Evolutionary conservation across 2,113 vertebrate species (phyloP), one percentile per base, ranked within the genome.

Genomic region (Notothenia rossii): DNA sequence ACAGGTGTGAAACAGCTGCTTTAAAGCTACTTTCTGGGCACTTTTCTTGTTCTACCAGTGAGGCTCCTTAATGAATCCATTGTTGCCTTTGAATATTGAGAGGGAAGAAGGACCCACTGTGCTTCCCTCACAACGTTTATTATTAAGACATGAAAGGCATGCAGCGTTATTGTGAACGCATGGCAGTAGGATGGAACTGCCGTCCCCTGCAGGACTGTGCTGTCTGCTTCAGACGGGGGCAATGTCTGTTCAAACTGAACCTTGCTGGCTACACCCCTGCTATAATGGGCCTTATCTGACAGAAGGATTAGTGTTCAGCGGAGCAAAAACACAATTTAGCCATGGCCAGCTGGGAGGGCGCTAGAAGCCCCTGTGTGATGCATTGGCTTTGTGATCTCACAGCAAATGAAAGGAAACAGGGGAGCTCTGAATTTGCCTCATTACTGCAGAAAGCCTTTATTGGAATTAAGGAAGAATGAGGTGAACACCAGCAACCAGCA

Each of bases 261-360:
- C 49, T 5, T 77, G 51, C 81, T 48, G 36, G 60, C 77, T 67
- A 68, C 72, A 82, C 75, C 80, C 79, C 71, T 83, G 82, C 86
- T 87, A 88, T 88, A 93, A 91, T 86, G 79, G 82, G 66, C 78
- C 86, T 91, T 91, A 93, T 93, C 91, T 90, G 84, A 88, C 87
- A 89, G 81, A 85, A 81, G 90, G 91, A 93, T 93, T 93, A 93
- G 90, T 91, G 90, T 89, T 93, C 86, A 87, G 89, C 77, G 61
- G 91, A 93, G 92, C 84, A 90, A 92, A 87, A 92, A 84, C 77
- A 86, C 78, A 86, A 87, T 91, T 93, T 92, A 92, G 88, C 88
- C 73, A 74, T 80, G 89, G 88, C 89, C 92, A 92, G 83, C 88
- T 86, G 88, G 84, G 86, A 92, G 84, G 80, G 83, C 61, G 73